These are phyloP conservation scores for Cryptocephalus moraei DNA, from an alignment of 2,888 invertebrate species.

Conservation along the genomic window DNA sequence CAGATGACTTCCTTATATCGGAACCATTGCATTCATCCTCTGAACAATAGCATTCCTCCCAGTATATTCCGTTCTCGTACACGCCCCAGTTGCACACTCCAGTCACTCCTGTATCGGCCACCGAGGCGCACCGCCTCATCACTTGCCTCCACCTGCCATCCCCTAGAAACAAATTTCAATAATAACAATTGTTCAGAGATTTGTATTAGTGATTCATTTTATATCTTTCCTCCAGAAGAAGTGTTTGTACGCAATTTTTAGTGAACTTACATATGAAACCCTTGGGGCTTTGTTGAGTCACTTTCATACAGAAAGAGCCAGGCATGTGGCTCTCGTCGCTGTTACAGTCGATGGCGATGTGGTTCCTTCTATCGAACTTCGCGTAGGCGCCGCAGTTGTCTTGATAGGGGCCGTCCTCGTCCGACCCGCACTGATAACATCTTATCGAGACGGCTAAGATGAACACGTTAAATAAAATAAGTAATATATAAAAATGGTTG, in stretches of 20 bases:
- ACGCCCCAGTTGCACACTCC: conserved; percentile 97
- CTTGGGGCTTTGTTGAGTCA: conserved; percentile 85
- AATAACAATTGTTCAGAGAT: no score
- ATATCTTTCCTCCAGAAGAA: no score
- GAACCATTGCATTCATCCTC: conserved; percentile 73
- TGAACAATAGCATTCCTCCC: conserved; percentile 95
- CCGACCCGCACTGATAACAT: conserved; percentile 90
- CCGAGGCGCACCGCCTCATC: conserved; percentile 79
- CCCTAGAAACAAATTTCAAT: conserved; percentile 50
- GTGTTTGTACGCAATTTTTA: no score
- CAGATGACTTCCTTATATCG: not conserved
- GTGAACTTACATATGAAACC: conserved; percentile 83
- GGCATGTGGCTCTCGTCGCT: conserved; percentile 90
- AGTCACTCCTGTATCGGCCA: conserved; percentile 83
- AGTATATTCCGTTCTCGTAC: conserved; percentile 87
- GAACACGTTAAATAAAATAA: not conserved
- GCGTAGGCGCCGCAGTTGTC: conserved; percentile 88
- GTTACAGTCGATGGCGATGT: conserved; percentile 87
- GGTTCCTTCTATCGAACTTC: conserved; percentile 71
- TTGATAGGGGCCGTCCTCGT: conserved; percentile 66
- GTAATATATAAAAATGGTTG: not conserved
- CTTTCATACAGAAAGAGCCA: conserved; percentile 93
- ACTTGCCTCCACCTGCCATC: conserved; percentile 92
- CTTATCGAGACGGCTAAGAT: conserved; percentile 57
- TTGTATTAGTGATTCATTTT: no score